Base-by-base conservation (phyloP, 2,113 vertebrate genomes). In the Orthonyx spaldingii region DNA sequence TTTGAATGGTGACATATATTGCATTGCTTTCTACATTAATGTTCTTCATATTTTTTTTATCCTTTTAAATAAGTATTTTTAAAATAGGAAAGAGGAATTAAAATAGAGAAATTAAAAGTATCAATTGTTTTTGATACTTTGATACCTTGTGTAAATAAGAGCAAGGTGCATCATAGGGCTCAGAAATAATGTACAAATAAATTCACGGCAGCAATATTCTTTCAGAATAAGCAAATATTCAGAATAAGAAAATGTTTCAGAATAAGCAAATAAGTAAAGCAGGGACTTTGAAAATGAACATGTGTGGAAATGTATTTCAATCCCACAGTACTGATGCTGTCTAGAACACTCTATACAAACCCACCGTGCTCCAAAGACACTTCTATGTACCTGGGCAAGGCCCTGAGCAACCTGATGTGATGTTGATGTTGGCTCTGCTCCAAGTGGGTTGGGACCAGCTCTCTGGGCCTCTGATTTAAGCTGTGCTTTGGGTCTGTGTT, bases 381-480 rank as follows among this genome's bases (percentile, higher is more conserved):
- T 18, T 37, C 1, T 0, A 3, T 2, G 3, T 7, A 30, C 42
- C 22, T 8, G 24, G 59, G 32, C 13, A 66, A 66, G 46, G 37
- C 52, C 13, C n/a, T 4, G 30, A 61, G 52, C 41, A 69, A 16
- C 20, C 13, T 35, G 37, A 7, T 37, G 55, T 27, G 24, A 22
- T 15, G 27, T 3, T 77, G 85, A 12, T 68, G 42, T 57, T 86
- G 70, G 35, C 35, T 47, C 50, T 79, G 56, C 71, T 52, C 65
- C 65, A 30, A 24, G 50, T 26, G 20, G 30, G 23, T 19, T 56
- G 35, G 60, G 27, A 78, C 28, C 22, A 46, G 49, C 23, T 68
- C 59, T 68, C 9, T 13, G 33, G 22, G 12, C 23, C 37, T 77
- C 53, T 4, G 2, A 9, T 52, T 52, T 61, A 17, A 76, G 26